These are phyloP conservation scores for Anaspis maculata DNA, from an alignment of 2,888 invertebrate species.

Conservation along the genomic window DNA sequence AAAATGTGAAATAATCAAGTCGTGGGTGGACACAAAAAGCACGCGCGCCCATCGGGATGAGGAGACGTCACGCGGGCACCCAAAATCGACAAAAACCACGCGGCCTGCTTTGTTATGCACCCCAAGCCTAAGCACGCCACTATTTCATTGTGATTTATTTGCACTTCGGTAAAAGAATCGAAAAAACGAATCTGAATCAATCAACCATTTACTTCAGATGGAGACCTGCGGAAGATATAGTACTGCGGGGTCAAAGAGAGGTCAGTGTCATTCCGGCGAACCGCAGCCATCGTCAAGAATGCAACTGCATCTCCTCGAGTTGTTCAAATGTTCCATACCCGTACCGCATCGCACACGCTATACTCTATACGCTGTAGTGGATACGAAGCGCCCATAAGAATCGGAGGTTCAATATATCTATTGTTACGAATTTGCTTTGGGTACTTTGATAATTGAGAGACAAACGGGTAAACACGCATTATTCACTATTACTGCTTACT, in stretches of 20 bases:
- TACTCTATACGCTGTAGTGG: too few relatives aligned
- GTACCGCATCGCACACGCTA: too few relatives aligned
- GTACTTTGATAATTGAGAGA: too few relatives aligned
- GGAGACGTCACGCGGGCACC: slow-evolving; percentile 17
- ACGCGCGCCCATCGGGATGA: too few relatives aligned
- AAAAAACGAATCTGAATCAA: slow-evolving; percentile 45
- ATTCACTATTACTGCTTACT: too few relatives aligned
- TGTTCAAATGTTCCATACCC: not conserved
- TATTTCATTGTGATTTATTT: slow-evolving; percentile 46
- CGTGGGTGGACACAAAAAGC: slow-evolving; percentile 5
- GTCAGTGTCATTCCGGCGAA: slow-evolving; percentile 31
- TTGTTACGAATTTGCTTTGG: too few relatives aligned
- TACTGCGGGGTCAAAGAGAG: slow-evolving; percentile 37
- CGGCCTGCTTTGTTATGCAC: slow-evolving; percentile 43
- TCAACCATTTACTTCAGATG: slow-evolving; percentile 43
- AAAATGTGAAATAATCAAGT: slow-evolving; percentile 14
- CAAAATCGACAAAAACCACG: slow-evolving; percentile 38
- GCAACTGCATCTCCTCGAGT: slow-evolving; percentile 8
- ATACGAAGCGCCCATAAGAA: too few relatives aligned
- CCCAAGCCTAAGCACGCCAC: slow-evolving; percentile 37
- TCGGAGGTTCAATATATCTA: too few relatives aligned
- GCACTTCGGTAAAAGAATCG: slow-evolving; percentile 44
- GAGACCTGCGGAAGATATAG: slow-evolving; percentile 43
- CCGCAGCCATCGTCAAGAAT: not conserved
- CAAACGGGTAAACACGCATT: too few relatives aligned